Conservation (phyloP, 1,140 invertebrate genomes). For the Ips nitidus region DNA sequence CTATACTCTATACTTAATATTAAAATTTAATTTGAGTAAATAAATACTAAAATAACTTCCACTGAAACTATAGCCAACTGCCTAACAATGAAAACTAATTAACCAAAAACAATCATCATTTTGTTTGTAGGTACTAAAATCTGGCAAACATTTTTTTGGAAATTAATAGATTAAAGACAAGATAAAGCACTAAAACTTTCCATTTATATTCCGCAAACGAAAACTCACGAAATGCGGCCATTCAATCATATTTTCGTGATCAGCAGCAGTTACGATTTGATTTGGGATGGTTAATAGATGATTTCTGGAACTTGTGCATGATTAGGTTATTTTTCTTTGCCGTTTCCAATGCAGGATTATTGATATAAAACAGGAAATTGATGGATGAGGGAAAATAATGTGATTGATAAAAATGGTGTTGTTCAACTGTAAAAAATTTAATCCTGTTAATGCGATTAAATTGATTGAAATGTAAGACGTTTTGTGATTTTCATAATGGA, state of each 20-base stretch:
- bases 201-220: neutral
- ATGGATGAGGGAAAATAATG: slow-evolving; percentile 6
- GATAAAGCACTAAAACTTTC: no score
- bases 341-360: slow-evolving; percentile 7
- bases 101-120: no score
- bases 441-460: slow-evolving; percentile 11
- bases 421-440: slow-evolving; percentile 10
- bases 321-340: slow-evolving; percentile 23
- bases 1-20: no score
- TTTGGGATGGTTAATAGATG: slow-evolving; percentile 16
- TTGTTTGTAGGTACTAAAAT: no score
- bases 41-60: no score
- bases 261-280: slow-evolving; percentile 5
- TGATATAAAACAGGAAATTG: slow-evolving; percentile 14
- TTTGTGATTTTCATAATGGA: slow-evolving; percentile 11
- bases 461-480: slow-evolving; percentile 4
- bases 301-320: slow-evolving; percentile 25
- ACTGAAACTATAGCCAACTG: no score
- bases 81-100: no score
- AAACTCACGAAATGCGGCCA: slow-evolving; percentile 21
- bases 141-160: no score
- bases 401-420: slow-evolving; percentile 19
- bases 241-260: slow-evolving; percentile 28
- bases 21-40: no score
- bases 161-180: no score